Evolutionary conservation across 2,113 vertebrate genomes (phyloP).

Genomic region (Rhagologus leucostigma): DNA sequence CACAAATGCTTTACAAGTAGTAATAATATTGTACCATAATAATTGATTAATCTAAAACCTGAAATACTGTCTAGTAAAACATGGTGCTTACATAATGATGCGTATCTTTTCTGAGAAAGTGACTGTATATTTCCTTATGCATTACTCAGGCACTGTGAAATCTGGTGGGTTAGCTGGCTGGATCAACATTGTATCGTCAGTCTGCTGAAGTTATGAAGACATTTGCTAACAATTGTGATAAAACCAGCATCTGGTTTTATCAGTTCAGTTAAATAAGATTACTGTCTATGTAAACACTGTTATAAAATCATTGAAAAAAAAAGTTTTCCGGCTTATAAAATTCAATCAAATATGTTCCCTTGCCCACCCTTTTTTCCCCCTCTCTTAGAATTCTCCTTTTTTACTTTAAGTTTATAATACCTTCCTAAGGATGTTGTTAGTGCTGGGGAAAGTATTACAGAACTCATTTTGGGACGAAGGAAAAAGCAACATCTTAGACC

Average conservation of each 20-base stretch:
- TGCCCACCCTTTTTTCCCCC: fast-evolving
- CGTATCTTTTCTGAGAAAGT: not conserved
- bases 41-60: not conserved
- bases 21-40: not conserved
- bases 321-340: not conserved
- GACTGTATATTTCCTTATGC: not conserved
- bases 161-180: not conserved
- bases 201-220: not conserved
- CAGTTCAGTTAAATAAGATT: not conserved
- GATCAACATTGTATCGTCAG: not conserved
- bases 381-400: not conserved
- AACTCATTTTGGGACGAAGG: not conserved
- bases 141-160: not conserved
- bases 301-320: not conserved
- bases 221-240: not conserved
- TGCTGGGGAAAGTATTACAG: not conserved
- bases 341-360: not conserved
- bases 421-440: not conserved
- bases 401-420: not conserved
- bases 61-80: not conserved
- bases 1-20: not conserved
- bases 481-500: not conserved
- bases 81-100: not conserved
- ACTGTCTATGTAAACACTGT: not conserved
- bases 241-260: not conserved